These are phyloP conservation scores for Drosophila tropicalis DNA, from an alignment of 1,140 invertebrate genomes.

Conservation along the genomic window DNA sequence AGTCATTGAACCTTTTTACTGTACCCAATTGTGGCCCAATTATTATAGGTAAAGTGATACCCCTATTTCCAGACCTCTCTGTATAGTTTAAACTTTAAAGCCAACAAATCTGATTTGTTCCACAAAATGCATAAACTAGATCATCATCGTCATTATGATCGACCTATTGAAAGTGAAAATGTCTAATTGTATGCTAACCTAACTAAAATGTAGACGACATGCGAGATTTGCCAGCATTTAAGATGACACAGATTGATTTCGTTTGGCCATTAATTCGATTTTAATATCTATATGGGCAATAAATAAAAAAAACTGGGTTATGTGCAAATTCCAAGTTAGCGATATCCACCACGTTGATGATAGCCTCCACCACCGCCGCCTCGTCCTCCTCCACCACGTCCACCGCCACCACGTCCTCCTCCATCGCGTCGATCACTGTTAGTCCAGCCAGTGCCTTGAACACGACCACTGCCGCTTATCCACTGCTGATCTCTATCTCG, in stretches of 20 bases:
- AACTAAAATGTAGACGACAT: slow-evolving; percentile 30
- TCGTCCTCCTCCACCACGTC: slow-evolving; percentile 55
- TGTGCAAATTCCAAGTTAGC: slow-evolving; percentile 20
- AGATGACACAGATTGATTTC: slow-evolving; percentile 51
- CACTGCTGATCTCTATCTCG: slow-evolving; percentile 56
- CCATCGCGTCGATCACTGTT: slow-evolving; percentile 54
- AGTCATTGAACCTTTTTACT: no score
- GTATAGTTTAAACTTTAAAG: slow-evolving; percentile 12
- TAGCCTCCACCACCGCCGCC: slow-evolving; percentile 75
- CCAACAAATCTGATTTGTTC: slow-evolving; percentile 11
- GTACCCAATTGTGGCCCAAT: background rate
- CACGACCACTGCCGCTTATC: slow-evolving; percentile 70
- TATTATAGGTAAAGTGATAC: background rate
- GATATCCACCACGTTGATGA: slow-evolving; percentile 56
- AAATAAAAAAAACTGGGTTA: slow-evolving; percentile 57
- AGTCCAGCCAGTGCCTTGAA: slow-evolving; percentile 75
- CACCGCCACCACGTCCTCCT: slow-evolving; percentile 41
- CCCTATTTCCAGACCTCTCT: slow-evolving; percentile 14
- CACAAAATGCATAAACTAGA: slow-evolving; percentile 30
- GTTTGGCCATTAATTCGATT: slow-evolving; percentile 37
- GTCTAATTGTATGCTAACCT: slow-evolving; percentile 18
- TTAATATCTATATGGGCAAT: slow-evolving; percentile 42
- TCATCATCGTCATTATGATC: slow-evolving; percentile 24
- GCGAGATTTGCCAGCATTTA: slow-evolving; percentile 39
- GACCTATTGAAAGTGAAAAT: slow-evolving; percentile 44